phyloP scores from a whole-genome alignment of 2,797 vertebrate species.

The Sandelia bainsii region DNA sequence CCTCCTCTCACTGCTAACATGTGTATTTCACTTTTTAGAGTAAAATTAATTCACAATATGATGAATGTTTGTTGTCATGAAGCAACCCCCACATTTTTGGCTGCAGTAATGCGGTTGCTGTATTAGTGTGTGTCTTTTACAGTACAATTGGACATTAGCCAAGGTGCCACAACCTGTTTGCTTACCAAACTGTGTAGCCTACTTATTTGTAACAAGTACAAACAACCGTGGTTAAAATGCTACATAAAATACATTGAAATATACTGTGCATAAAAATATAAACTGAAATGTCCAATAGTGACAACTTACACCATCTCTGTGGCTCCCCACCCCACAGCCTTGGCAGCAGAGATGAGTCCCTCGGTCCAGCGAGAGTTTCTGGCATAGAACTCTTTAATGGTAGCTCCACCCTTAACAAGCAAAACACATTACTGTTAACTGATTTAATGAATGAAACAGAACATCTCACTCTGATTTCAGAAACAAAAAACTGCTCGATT shows the following conservation, averaged over 20 bases:
- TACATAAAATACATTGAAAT: neutral
- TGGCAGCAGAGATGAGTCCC: conserved; percentile 97
- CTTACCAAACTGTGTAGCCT: neutral
- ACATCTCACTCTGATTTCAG: neutral
- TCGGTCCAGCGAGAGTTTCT: conserved; percentile 98
- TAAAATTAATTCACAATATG: neutral
- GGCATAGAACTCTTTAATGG: conserved; percentile 95
- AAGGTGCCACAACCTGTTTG: too few species aligned
- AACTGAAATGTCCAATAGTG: neutral
- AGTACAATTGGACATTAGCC: neutral
- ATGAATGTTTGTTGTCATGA: neutral
- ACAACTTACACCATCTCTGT: conserved; percentile 95
- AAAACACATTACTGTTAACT: conserved; percentile 32
- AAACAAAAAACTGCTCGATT: conserved; percentile 32
- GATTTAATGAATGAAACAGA: conserved; percentile 26
- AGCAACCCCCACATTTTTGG: neutral
- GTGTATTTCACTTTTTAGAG: neutral
- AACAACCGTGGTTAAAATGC: neutral
- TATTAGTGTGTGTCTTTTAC: neutral
- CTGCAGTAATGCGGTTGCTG: neutral
- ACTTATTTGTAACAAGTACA: neutral
- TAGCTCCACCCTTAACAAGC: conserved; percentile 90
- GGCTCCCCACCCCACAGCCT: conserved; percentile 98
- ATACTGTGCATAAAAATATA: neutral
- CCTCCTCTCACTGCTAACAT: neutral